A percentile compares a stretch with the other conserved stretches of the same genome.
phyloP scores from a whole-genome alignment of 2,888 invertebrate species.

The Ophion ventricosus region DNA sequence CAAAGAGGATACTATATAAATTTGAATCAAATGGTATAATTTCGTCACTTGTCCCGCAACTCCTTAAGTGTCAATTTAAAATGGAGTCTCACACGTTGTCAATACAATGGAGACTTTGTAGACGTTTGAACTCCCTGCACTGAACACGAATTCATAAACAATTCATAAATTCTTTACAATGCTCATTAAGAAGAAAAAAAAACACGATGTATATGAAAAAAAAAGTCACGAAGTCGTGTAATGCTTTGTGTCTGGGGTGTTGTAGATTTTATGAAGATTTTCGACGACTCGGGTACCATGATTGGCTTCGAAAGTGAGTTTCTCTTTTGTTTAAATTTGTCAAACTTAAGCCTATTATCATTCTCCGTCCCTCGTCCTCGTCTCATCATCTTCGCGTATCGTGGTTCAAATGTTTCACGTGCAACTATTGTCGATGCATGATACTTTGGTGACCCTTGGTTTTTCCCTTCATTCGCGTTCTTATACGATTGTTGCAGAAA shows the following conservation, averaged over 20 bases:
- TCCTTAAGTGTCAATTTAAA: too few species aligned
- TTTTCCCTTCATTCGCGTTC: background rate
- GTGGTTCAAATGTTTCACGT: conserved; percentile 4
- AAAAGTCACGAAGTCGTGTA: conserved; percentile 48
- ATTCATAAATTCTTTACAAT: background rate
- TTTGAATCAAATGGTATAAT: too few species aligned
- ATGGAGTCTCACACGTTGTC: too few species aligned
- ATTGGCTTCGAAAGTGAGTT: conserved; percentile 76
- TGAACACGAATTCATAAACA: too few species aligned
- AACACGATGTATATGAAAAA: background rate
- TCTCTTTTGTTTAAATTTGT: conserved; percentile 36
- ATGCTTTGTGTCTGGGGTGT: conserved; percentile 61
- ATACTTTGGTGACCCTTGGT: background rate
- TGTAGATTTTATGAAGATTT: conserved; percentile 78
- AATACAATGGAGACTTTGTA: too few species aligned
- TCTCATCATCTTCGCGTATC: background rate
- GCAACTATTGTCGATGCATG: conserved; percentile 10
- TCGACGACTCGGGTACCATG: conserved; percentile 74
- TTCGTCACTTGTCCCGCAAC: too few species aligned
- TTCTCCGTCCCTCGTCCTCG: background rate
- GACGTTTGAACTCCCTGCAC: too few species aligned
- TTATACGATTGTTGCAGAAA: conserved; percentile 69
- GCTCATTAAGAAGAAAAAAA: background rate
- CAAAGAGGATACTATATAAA: too few species aligned
- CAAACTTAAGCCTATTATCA: background rate